A percentile compares a stretch with the other conserved stretches of the same genome.
Evolutionary conservation across 2,797 vertebrate species (phyloP).

Genomic region (Scyliorhinus canicula): DNA sequence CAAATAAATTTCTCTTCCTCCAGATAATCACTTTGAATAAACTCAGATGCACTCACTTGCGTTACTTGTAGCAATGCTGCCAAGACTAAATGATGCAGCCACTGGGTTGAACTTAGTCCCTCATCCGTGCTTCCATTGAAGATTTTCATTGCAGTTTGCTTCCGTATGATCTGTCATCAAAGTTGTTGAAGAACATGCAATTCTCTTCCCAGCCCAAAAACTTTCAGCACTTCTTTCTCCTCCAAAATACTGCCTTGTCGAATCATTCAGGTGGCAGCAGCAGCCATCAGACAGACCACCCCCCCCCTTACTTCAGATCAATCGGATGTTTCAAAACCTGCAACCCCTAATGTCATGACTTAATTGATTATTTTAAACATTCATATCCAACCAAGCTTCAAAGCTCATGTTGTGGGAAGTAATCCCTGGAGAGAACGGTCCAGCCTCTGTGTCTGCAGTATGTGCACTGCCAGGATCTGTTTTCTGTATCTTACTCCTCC

Average conservation of each 20-base stretch:
- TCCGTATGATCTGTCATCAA: background rate
- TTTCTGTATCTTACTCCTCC: background rate
- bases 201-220: background rate
- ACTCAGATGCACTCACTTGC: background rate
- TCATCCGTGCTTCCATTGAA: background rate
- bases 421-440: background rate
- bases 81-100: background rate
- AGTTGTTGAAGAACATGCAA: background rate
- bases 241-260: background rate
- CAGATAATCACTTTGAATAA: background rate
- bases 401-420: background rate
- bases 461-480: background rate
- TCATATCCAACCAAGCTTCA: background rate
- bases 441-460: background rate
- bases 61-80: background rate
- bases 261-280: background rate
- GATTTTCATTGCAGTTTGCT: conserved; percentile 7
- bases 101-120: background rate
- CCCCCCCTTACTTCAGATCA: background rate
- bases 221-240: too few species aligned
- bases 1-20: background rate
- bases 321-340: background rate
- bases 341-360: background rate
- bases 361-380: background rate
- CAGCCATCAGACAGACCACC: too few species aligned